Evolutionary conservation across 2,888 invertebrate genomes (phyloP).

Genomic region (Anoplius nigerrimus): DNA sequence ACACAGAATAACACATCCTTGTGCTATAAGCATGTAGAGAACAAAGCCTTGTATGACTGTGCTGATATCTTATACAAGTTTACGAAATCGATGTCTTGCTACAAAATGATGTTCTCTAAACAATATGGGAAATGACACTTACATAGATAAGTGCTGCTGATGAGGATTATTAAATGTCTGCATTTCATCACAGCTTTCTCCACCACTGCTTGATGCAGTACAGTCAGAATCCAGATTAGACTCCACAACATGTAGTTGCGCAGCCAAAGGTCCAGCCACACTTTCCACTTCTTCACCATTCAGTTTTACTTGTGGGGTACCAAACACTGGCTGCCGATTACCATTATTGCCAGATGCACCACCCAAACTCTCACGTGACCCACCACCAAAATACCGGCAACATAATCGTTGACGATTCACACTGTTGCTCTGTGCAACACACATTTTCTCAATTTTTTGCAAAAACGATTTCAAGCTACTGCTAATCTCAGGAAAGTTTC

Average conservation of each 20-base stretch:
- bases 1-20: no score
- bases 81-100: no score
- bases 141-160: conserved; percentile 87
- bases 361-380: conserved; percentile 71
- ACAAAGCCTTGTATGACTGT: no score
- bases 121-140: conserved; percentile 75
- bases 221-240: conserved; percentile 92
- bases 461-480: conserved; percentile 66
- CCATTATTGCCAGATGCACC: conserved; percentile 44
- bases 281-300: conserved; percentile 79
- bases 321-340: conserved; percentile 67
- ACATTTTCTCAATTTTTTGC: conserved; percentile 70
- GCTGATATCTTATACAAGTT: no score
- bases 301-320: conserved; percentile 67
- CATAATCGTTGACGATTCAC: conserved; percentile 66
- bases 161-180: conserved; percentile 86
- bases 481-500: conserved; percentile 68
- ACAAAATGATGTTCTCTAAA: no score
- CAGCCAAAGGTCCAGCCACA: conserved; percentile 84
- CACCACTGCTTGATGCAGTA: conserved; percentile 94
- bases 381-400: conserved; percentile 78
- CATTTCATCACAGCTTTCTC: conserved; percentile 95
- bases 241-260: conserved; percentile 85
- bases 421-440: conserved; percentile 70
- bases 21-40: no score